phyloP scores from a whole-genome alignment of 2,888 invertebrate species.

The Diarsia dahlii region DNA sequence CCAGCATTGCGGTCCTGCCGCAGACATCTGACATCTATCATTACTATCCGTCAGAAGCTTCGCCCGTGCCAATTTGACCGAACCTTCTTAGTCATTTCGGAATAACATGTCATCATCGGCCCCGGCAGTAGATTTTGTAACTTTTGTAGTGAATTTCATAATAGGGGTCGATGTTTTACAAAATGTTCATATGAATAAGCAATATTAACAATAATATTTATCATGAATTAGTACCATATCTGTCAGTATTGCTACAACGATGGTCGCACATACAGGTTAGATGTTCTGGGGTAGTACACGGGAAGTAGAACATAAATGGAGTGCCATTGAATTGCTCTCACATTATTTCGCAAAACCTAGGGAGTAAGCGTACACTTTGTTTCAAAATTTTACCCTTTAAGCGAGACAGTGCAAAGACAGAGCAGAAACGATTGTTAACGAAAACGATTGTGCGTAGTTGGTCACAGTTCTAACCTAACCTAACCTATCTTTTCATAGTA shows the following conservation, averaged over 20 bases:
- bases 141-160: constrained; percentile 36
- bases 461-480: too few relatives aligned
- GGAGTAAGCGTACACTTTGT: not conserved
- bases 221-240: constrained; percentile 47
- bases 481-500: too few relatives aligned
- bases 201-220: constrained; percentile 42
- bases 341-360: not conserved
- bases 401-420: not conserved
- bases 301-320: constrained; percentile 36
- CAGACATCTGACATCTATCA: not conserved
- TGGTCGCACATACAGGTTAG: constrained; percentile 77
- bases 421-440: too few relatives aligned
- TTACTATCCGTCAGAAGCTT: too few relatives aligned
- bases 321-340: not conserved
- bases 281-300: constrained; percentile 74
- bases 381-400: not conserved
- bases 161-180: constrained; percentile 24
- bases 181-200: constrained; percentile 30
- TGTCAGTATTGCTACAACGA: constrained; percentile 63
- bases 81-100: not conserved
- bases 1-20: not conserved
- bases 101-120: not conserved
- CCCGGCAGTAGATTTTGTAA: constrained; percentile 43
- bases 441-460: too few relatives aligned
- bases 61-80: not conserved